Evolutionary conservation across 2,113 vertebrate genomes (phyloP), one percentile per base, ranked within the genome.

Genomic region (Megalops atlanticus): DNA sequence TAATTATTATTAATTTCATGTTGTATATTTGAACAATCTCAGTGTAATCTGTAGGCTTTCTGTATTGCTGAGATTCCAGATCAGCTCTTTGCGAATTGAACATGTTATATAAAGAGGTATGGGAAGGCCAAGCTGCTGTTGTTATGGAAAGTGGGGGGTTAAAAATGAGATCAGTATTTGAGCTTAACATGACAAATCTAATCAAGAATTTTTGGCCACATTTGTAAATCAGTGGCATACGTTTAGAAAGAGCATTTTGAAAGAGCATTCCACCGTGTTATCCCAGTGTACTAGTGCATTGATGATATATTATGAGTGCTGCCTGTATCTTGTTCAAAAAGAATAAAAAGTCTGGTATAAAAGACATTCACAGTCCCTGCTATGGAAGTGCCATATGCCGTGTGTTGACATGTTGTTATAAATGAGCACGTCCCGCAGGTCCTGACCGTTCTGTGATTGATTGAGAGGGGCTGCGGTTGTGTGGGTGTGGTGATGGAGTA

Each of bases 111-210:
- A 49, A 49, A 45, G n/a, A 47, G 41, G n/a, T 40, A 35, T 27
- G 27, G 18, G 43, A 36, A 33, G 15, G 10, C 43, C 45, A 47
- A 36, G 45, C n/a, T 18, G n/a, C 8, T 16, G 33, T 35, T 16
- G 31, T 27, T 49, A 15, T 49, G 79, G 2, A 15, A 5, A 41
- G 16, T 47, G 69, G 49, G 58, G 40, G 45, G 45, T 68, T 73
- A 52, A 36, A 5, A 38, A 18, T n/a, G 40, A 43, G 74, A 74
- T 15, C 74, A 0, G 27, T 80, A 78, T 80, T 83, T 78, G 70
- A 83, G 77, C 77, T 54, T 76, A 47, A 74, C 85, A 81, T 87
- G 88, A 83, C 84, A 47, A 85, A 70, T 69, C 69, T 83, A 80
- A 80, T 87, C n/a, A 36, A 81, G 21, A 27, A 16, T 85, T 82